phyloP scores from a whole-genome alignment of 2,888 invertebrate species.

The Lagria hirta region DNA sequence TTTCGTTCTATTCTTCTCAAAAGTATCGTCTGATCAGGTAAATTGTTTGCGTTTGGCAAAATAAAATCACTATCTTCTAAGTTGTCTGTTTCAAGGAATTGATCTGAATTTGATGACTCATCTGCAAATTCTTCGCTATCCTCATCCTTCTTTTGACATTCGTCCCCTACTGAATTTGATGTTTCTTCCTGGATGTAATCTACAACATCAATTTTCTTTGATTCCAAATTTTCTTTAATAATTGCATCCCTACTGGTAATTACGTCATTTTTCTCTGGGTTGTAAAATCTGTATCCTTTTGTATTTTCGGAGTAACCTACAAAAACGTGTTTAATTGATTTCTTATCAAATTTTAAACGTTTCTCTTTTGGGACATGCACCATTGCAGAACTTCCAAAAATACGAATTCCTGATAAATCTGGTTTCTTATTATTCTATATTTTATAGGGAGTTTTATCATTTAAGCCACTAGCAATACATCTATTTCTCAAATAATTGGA shows the following conservation, averaged over 20 bases:
- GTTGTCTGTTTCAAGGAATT: too few species aligned
- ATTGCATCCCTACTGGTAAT: conserved; percentile 10
- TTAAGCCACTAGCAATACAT: not conserved
- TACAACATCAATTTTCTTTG: not conserved
- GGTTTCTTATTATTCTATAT: conserved; percentile 37
- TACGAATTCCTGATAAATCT: conserved; percentile 39
- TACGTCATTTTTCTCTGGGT: conserved; percentile 1
- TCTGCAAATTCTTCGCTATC: not conserved
- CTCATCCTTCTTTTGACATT: not conserved
- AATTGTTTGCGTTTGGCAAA: not conserved
- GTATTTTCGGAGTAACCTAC: conserved; percentile 42
- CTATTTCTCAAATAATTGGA: conserved; percentile 30
- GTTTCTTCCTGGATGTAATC: not conserved
- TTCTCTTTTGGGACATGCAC: conserved; percentile 41
- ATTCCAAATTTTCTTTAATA: not conserved
- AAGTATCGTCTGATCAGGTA: too few species aligned
- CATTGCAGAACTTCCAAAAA: conserved; percentile 45
- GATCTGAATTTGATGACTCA: too few species aligned
- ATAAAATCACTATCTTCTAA: too few species aligned
- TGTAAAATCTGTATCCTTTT: conserved; percentile 21
- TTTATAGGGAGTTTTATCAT: conserved; percentile 19
- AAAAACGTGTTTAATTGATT: conserved; percentile 38
- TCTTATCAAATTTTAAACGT: conserved; percentile 40
- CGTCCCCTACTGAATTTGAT: not conserved
- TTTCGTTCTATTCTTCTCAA: not conserved